phyloP scores from a whole-genome alignment of 2,888 invertebrate genomes.

The Pristionchus arcanus region DNA sequence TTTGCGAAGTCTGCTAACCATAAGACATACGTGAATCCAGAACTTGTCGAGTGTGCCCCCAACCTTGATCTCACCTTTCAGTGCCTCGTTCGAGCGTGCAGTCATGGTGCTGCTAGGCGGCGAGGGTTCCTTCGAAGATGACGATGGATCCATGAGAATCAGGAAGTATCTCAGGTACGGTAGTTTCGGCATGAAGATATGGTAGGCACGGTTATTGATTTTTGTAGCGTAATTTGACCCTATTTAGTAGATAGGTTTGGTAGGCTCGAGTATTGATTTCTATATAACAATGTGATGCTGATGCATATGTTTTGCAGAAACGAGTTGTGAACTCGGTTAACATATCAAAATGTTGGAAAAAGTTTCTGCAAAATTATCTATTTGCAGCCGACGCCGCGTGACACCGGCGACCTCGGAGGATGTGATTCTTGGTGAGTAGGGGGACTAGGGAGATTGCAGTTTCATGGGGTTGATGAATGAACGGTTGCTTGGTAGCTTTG shows the following conservation, averaged over 20 bases:
- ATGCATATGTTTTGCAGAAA: no score
- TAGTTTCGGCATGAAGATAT: not conserved
- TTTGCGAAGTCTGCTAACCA: no score
- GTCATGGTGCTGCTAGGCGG: constrained; percentile 49
- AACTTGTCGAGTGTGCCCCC: not conserved
- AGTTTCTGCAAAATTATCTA: no score
- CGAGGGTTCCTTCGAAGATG: constrained; percentile 19
- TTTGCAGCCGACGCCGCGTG: not conserved
- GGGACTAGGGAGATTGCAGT: not conserved
- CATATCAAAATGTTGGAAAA: no score
- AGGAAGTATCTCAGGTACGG: constrained; percentile 27
- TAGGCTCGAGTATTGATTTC: no score
- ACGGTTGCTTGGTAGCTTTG: not conserved
- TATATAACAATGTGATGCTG: no score
- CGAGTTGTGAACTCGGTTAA: no score
- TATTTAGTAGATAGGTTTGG: no score
- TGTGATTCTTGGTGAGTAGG: constrained; percentile 40
- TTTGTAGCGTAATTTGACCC: no score
- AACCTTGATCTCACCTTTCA: not conserved
- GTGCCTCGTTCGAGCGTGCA: constrained; percentile 51
- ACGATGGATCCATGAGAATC: constrained; percentile 45
- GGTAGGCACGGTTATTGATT: not conserved
- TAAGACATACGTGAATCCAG: no score
- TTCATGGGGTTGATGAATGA: not conserved
- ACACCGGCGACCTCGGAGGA: not conserved